Base-by-base conservation (phyloP, 2,797 vertebrate genomes). In the Neosalanx taihuensis region DNA sequence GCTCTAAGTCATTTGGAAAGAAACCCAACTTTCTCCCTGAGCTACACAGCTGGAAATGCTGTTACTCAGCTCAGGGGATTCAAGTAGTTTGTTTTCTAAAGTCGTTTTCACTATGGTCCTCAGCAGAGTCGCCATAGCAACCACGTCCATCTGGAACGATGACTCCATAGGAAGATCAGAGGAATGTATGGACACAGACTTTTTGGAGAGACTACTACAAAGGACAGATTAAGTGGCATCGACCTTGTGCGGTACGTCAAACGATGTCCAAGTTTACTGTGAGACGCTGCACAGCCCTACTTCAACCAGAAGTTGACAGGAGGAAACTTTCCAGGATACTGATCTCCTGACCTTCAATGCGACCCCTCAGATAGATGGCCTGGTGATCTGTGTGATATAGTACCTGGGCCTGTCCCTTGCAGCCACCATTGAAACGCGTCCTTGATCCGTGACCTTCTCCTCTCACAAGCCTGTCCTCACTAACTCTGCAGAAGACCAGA, bases 371-470 rank as follows among this genome's bases (percentile, higher is more conserved):
- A 78, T 61, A 53, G 66, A 71, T 69, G 79, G 72, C 30, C 80
- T 83, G 74, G 72, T 51, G 75, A 78, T 77, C 67, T 72, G 73
- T 76, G 77, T 85, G 85, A 89, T 82, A 72, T 86, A 83, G n/a
- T 67, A 85, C 10, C 12, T 46, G 41, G 41, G 41, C 3, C 3
- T 41, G 61, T 84, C 79, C 73, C 72, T 37, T 72, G 76, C 81
- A 82, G 76, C 81, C 77, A 79, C 79, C 81, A 78, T 78, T 70
- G 73, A 79, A 68, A 76, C 72, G 84, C 79, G 84, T 88, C 79
- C 84, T 88, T 89, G 85, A 88, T 86, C 80, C 62, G 10, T 86
- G 85, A 90, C 90, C 87, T 90, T 79, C 81, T 72, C 81, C 83
- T 74, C 75, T 79, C 78, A 66, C 75, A 64, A 66, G 76, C 82